A percentile compares a stretch with the other conserved stretches of the same genome.
These are phyloP conservation scores for Xylophagus ater DNA, from an alignment of 2,888 invertebrate species.

Conservation along the genomic window DNA sequence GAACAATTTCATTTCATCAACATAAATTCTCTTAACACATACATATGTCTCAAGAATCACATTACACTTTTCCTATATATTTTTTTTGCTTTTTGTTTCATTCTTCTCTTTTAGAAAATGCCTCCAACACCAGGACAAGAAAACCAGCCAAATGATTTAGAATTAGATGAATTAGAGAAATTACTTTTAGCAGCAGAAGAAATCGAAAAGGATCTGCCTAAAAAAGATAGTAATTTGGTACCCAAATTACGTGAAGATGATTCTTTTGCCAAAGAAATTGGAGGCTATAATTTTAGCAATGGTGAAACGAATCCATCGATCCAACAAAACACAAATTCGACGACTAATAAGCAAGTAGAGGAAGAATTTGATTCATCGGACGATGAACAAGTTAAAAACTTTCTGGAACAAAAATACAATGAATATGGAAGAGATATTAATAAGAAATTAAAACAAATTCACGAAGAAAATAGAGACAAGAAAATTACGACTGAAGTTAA, in stretches of 20 bases:
- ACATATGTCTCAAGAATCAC: no score
- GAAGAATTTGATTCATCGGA: slow-evolving; percentile 59
- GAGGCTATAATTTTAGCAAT: no score
- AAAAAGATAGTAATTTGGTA: not conserved
- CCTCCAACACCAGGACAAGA: slow-evolving; percentile 20
- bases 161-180: slow-evolving; percentile 28
- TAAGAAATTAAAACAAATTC: slow-evolving; percentile 43
- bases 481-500: slow-evolving; percentile 27
- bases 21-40: no score
- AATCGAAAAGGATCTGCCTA: slow-evolving; percentile 19
- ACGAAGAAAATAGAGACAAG: slow-evolving; percentile 28
- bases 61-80: no score
- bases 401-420: slow-evolving; percentile 60
- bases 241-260: slow-evolving; percentile 26
- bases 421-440: slow-evolving; percentile 60
- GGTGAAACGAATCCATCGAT: no score
- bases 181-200: slow-evolving; percentile 26
- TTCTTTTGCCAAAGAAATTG: slow-evolving; percentile 31
- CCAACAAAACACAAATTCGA: no score
- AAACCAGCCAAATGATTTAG: slow-evolving; percentile 17
- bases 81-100: no score
- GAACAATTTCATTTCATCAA: no score
- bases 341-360: not conserved
- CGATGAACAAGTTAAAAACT: slow-evolving; percentile 66
- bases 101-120: slow-evolving; percentile 2